phyloP scores from a whole-genome alignment of 1,140 invertebrate genomes.

The Lepidotrigona ventralis region DNA sequence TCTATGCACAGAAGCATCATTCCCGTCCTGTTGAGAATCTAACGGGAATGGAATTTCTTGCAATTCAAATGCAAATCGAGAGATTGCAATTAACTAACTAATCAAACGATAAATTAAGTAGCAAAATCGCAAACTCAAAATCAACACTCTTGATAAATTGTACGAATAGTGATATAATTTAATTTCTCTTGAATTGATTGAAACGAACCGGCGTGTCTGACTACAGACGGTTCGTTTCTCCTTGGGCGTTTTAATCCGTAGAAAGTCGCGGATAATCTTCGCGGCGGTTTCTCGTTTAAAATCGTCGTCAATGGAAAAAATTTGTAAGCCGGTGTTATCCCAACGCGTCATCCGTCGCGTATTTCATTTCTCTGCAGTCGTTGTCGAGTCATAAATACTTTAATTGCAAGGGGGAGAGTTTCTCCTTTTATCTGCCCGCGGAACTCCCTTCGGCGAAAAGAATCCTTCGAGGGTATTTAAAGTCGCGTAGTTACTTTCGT shows the following conservation, averaged over 20 bases:
- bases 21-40: neutral
- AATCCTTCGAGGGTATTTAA: conserved; percentile 37
- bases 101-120: neutral
- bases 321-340: neutral
- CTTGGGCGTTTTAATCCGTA: neutral
- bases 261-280: neutral
- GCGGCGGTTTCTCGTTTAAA: neutral
- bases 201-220: neutral
- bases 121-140: neutral
- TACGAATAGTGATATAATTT: neutral
- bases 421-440: conserved; percentile 9
- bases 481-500: conserved; percentile 41
- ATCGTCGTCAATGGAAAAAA: conserved; percentile 6
- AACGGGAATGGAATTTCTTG: neutral
- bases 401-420: conserved; percentile 20
- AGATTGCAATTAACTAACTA: no score
- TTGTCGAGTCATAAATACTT: conserved; percentile 37
- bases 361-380: neutral
- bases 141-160: neutral
- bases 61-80: neutral
- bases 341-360: neutral
- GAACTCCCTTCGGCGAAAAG: neutral
- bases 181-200: neutral
- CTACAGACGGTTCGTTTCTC: no score
- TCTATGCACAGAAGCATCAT: neutral